Evolutionary conservation across 1,140 invertebrate species (phyloP), one percentile per base, ranked within the genome.

Genomic region (Tyrophagus putrescentiae): DNA sequence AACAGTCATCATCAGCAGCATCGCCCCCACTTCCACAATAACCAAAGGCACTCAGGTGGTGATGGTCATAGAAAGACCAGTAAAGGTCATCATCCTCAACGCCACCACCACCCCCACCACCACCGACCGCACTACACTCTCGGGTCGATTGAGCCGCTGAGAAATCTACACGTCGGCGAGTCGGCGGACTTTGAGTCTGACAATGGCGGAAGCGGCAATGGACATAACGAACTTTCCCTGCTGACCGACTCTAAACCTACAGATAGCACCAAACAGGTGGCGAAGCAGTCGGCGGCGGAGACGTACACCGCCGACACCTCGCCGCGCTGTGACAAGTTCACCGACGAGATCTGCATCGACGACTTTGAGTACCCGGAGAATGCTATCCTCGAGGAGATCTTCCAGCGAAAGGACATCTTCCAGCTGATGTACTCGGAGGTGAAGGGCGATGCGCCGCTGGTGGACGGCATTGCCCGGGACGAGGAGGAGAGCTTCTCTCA

Each of bases 301-400:
- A 48, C 5, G 7, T 29, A 48, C 7, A 48, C 6, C 13, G 25
- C 31, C 25, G 57, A 59, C 25, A 44, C 57, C 9, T 18, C 58
- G 1, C 65, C 66, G 4, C 74, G 78, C 59, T 85, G 84, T 66
- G 82, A 83, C 63, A 76, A 82, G 56, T 85, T 86, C 68, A 80
- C 82, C 1, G 81, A 81, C 66, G 81, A 79, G 4, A 76, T 88
- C 62, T 88, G 84, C 70, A 73, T 87, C 31, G 78, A 82, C 64
- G 77, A 79, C 44, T 75, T 78, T 11, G 80, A 85, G 69, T 87
- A 88, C 73, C 85, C 84, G 48, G 64, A 52, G 62, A 61, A 84
- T 45, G 80, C 81, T n/a, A 88, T 88, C 65, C 70, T 81, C 60
- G 78, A 79, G 64, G 84, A 82, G 39, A 80, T 88, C 60, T 74